Evolutionary conservation across 2,888 invertebrate genomes (phyloP).

Genomic region (Xestia xanthographa): DNA sequence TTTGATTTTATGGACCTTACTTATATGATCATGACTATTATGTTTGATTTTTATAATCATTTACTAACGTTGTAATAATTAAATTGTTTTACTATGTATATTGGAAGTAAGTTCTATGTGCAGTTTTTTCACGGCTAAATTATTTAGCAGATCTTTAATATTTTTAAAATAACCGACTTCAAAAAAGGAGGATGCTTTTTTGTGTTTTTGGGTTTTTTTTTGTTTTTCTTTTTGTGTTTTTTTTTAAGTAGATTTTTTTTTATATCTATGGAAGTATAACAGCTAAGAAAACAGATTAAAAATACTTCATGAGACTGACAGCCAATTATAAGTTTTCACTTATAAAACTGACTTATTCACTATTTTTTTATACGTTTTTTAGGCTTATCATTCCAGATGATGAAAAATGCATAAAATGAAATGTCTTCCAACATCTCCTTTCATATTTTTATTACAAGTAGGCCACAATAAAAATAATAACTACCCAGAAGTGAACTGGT

Average conservation of each 20-base stretch:
- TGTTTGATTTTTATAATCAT: neutral
- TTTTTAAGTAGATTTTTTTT: no score
- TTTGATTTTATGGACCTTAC: slow-evolving; percentile 11
- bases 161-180: no score
- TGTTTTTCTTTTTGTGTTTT: no score
- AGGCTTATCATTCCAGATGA: neutral
- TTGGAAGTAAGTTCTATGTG: neutral
- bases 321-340: no score
- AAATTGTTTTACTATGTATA: neutral
- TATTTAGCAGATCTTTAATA: neutral
- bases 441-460: slow-evolving; percentile 19
- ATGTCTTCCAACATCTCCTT: neutral
- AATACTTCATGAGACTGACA: no score
- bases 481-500: slow-evolving; percentile 44
- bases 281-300: no score
- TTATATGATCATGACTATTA: neutral
- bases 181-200: no score
- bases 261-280: no score
- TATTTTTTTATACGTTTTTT: neutral
- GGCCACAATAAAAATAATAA: slow-evolving; percentile 32
- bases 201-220: no score
- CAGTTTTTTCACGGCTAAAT: neutral
- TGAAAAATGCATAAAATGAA: neutral
- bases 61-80: neutral
- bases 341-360: no score